Conservation (phyloP, 2,888 invertebrate species). For the Volucella inanis region DNA sequence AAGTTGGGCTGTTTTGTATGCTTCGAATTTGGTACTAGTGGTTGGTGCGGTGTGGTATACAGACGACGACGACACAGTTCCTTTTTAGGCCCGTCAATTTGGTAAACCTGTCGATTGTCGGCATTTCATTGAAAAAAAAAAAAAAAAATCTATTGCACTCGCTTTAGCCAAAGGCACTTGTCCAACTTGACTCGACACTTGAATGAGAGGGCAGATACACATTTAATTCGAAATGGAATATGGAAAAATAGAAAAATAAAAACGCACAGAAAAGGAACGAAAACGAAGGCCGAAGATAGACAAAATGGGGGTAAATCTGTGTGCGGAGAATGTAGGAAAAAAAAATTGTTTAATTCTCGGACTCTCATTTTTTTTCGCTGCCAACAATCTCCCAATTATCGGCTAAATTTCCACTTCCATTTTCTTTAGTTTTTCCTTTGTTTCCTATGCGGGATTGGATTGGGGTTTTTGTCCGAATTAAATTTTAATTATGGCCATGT, state of each 20-base stretch:
- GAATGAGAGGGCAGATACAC: conserved; percentile 23
- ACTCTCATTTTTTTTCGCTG: conserved; percentile 51
- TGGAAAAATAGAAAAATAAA: conserved; percentile 15
- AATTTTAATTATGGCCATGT: conserved; percentile 65
- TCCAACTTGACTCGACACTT: neutral
- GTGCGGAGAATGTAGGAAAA: conserved; percentile 49
- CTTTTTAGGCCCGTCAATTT: conserved; percentile 52
- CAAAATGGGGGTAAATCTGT: conserved; percentile 60
- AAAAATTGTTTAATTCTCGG: conserved; percentile 65
- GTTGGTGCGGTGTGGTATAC: conserved; percentile 9
- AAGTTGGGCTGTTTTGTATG: conserved; percentile 49
- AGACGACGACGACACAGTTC: conserved; percentile 39
- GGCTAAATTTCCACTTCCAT: conserved; percentile 3
- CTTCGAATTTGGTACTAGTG: too few relatives aligned
- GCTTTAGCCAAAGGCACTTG: conserved; percentile 40
- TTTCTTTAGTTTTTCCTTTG: neutral
- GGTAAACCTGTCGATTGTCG: conserved; percentile 74
- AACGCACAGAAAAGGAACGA: conserved; percentile 69
- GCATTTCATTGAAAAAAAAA: conserved; percentile 43
- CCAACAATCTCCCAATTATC: conserved; percentile 24
- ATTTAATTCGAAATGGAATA: conserved; percentile 24
- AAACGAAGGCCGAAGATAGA: conserved; percentile 58
- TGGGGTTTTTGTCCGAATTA: conserved; percentile 1
- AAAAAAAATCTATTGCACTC: conserved; percentile 35
- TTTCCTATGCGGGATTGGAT: conserved; percentile 1